Base-by-base conservation (phyloP, 2,113 vertebrate species). In the Formicarius rufipectus region DNA sequence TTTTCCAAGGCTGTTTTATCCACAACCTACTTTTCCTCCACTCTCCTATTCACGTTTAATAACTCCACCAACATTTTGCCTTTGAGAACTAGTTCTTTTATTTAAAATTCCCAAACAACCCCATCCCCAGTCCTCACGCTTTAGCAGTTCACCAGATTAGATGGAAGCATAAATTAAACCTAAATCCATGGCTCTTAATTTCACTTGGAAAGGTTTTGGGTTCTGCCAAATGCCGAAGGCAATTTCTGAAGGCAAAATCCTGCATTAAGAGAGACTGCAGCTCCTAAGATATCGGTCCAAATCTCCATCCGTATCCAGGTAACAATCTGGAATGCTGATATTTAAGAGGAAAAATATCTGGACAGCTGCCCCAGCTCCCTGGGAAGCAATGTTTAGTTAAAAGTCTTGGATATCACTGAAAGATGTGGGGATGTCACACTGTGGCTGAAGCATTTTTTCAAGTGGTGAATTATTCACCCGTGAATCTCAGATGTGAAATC, bases 321-420 rank as follows among this genome's bases (percentile, higher is more conserved):
- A 96, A 96, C 95, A 79, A 95, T 87, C 87, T 90, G 91, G 96
- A 96, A 94, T 91, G 94, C 90, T 95, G 95, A 78, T 91, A 94
- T 95, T 91, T 88, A 91, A 96, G 91, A 91, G 81, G 92, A 83
- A 84, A 93, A 92, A 71, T 95, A 89, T 91, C 90, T 95, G 96
- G 96, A 84, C 95, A 90, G 94, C 90, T 97, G 96, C 96, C 95
- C 96, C 88, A 93, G 62, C 94, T 95, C 91, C 90, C 86, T 84
- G 73, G 95, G 95, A 97, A 87, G 88, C 55, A 44, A 85, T 95
- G 93, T 95, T 97, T 96, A 95, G 95, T 95, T 96, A 93, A 96
- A n/a, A 95, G 89, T 96, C 96, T 88, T 95, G 91, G 95, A 92
- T 95, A 93, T 93, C 82, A 47, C 89, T 87, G 90, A 96, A 96